These are phyloP conservation scores for Lordiphosa clarofinis DNA, from an alignment of 1,140 invertebrate species.

Conservation along the genomic window DNA sequence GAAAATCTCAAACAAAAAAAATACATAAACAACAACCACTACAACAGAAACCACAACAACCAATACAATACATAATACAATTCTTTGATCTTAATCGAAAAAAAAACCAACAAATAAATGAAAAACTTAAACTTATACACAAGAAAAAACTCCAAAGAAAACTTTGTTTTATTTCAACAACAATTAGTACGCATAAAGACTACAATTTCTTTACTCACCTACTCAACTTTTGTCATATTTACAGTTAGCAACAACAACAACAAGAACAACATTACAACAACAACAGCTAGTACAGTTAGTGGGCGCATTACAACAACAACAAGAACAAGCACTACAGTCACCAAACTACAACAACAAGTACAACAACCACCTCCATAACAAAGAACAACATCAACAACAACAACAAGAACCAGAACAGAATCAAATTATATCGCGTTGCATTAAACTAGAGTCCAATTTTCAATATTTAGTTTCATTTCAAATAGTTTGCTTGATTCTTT, in stretches of 20 bases:
- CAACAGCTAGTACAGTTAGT: constrained; percentile 29
- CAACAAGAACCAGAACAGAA: constrained; percentile 25
- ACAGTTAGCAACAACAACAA: constrained; percentile 54
- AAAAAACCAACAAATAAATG: constrained; percentile 69
- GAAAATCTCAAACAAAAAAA: constrained; percentile 22
- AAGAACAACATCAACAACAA: constrained; percentile 45
- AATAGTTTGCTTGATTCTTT: constrained; percentile 27
- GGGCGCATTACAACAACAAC: constrained; percentile 27
- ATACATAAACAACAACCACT: constrained; percentile 49
- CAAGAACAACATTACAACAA: constrained; percentile 31
- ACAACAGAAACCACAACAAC: constrained; percentile 41
- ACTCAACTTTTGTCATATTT: constrained; percentile 71
- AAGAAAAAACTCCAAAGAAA: constrained; percentile 71
- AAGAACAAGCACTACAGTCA: constrained; percentile 49
- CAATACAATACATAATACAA: constrained; percentile 61
- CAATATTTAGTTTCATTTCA: constrained; percentile 14
- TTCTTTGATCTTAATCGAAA: constrained; percentile 72
- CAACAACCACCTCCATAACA: constrained; percentile 38
- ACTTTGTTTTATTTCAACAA: constrained; percentile 71
- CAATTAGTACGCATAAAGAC: constrained; percentile 36
- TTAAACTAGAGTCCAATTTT: constrained; percentile 10
- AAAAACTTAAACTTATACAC: constrained; percentile 78
- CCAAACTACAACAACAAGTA: constrained; percentile 38
- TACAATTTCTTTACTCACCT: constrained; percentile 43
- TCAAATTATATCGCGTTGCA: constrained; percentile 5